Base-by-base conservation (phyloP, 1,140 invertebrate species). In the Neodiprion pinetum region DNA sequence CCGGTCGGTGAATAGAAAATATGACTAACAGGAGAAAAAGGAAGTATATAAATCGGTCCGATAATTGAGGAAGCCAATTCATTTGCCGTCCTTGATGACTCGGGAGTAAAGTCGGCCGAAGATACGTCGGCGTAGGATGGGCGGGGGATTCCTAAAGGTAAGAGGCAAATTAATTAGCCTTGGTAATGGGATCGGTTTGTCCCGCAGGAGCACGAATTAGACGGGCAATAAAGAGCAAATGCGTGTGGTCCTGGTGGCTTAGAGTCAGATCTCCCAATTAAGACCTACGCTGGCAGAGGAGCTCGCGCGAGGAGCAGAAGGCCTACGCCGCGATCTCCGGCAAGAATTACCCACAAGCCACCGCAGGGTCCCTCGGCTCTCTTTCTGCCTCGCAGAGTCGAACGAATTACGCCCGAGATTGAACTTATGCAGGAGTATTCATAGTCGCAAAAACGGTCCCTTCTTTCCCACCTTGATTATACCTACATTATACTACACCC, bases 181-280 rank as follows among this genome's bases (percentile, higher is more conserved):
- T 17, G 53, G 53, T 61, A 61, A 61, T 61, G 53, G 53, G 53
- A 61, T 61, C 53, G 53, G 53, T 61, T 61, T 61, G 53, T 61
- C 53, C 53, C 53, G 53, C 53, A 61, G 53, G 53, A 61, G 53
- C 53, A 61, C 5, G 53, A 61, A 61, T 61, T 61, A 61, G 53
- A 61, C 53, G 53, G 53, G 53, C 53, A 61, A 61, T 61, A 61
- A 61, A 61, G 53, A 61, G 53, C 53, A 61, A 69, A 69, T 47
- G 67, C 67, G 67, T 69, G 67, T 69, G 67, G 67, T 69, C 67
- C 67, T 23, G 17, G 67, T 47, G 12, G 67, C 67, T 69, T 69
- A 69, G 67, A 69, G 40, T 69, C 53, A 61, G 53, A 69, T 69
- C 67, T 69, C 21, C 67, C 67, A 69, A 69, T 69, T 69, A 69